Evolutionary conservation across 2,113 vertebrate genomes (phyloP).

Genomic region (Phaethon lepturus): DNA sequence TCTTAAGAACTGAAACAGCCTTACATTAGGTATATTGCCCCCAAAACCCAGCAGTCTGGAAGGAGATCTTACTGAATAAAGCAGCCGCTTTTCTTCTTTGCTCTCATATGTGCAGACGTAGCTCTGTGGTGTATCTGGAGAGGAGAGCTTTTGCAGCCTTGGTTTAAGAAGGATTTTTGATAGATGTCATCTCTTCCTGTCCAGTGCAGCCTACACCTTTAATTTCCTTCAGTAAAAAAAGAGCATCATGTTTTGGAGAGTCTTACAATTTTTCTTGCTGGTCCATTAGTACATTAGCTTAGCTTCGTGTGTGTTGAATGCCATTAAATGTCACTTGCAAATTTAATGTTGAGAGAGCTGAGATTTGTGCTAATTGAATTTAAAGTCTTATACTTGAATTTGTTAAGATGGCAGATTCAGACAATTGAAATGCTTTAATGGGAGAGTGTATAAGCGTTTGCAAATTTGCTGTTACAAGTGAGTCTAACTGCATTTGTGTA

Average conservation of each 20-base stretch:
- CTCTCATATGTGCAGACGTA: accelerated
- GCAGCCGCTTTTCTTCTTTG: background rate
- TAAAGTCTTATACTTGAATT: background rate
- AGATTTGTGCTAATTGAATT: conserved; percentile 51
- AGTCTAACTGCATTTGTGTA: background rate
- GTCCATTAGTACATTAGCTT: conserved; percentile 37
- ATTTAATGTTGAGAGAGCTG: background rate
- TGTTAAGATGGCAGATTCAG: background rate
- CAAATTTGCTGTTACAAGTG: background rate
- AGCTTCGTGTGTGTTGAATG: background rate
- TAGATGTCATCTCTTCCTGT: background rate
- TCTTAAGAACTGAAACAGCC: background rate
- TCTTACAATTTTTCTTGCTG: background rate
- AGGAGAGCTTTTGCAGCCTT: background rate
- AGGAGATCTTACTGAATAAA: background rate
- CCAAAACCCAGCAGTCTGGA: background rate
- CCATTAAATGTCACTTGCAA: conserved; percentile 27
- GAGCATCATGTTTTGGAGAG: background rate
- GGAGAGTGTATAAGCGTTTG: background rate
- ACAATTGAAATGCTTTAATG: background rate
- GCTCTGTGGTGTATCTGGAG: background rate
- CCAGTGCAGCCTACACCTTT: background rate
- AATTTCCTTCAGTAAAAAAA: background rate
- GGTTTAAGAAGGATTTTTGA: background rate
- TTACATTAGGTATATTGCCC: background rate